Base-by-base conservation (phyloP, 2,113 vertebrate species). In the Emydocephalus ijimae region DNA sequence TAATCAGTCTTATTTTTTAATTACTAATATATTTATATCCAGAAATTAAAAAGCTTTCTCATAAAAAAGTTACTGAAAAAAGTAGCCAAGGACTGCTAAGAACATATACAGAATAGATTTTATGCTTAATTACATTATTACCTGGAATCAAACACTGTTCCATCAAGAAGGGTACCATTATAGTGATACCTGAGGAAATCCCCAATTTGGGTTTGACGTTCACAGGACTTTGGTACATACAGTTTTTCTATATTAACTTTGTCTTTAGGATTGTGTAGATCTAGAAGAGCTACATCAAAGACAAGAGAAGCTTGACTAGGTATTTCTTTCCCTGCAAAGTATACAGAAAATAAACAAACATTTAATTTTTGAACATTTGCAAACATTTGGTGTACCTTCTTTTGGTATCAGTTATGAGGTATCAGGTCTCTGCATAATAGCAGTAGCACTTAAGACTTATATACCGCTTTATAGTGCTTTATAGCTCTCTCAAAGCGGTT, bases 131-230 rank as follows among this genome's bases (percentile, higher is more conserved):
- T 0, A 4, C 81, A 18, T 88, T 8, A 87, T 95, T 95, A 99
- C 99, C 99, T 99, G 97, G 99, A 99, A 95, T 99, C 99, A 95
- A 99, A 99, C 69, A 98, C 95, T 0, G 99, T 99, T 59, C 99
- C 99, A 45, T 99, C 99, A 64, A 99, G 93, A 61, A 99, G 98
- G 0, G 99, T 98, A 89, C 99, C 99, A 0, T 99, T 99, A 97
- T 99, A 99, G 94, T 99, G 99, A 95, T 99, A 99, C 14, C 99
- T 98, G 24, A 99, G 97, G 89, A 99, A 99, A 97, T 99, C 99
- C 91, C 99, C 99, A 0, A 96, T 88, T 20, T 97, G 97, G 56
- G 97, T 98, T 93, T 97, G 98, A 87, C 99, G 97, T 15, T 96
- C 96, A 61, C 99, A 99, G 52, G 97, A 94, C 52, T 98, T 97